These are phyloP conservation scores for Oryzias javanicus DNA, from an alignment of 2,113 vertebrate species.

Conservation along the genomic window DNA sequence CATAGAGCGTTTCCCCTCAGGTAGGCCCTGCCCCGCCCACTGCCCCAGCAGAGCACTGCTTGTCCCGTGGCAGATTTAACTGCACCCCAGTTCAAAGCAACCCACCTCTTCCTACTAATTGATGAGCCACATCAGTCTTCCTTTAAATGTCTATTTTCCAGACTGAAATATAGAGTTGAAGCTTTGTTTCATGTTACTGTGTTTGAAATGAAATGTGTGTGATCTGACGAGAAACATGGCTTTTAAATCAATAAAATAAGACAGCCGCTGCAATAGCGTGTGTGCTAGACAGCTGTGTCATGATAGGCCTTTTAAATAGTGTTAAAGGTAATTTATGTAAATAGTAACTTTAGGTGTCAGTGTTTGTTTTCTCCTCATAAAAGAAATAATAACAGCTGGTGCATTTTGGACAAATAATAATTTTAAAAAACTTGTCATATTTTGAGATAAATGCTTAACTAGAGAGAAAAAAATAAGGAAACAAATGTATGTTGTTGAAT, in stretches of 20 bases:
- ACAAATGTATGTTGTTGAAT: conserved; percentile 90
- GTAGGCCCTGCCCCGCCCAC: conserved; percentile 76
- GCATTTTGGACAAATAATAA: conserved; percentile 73
- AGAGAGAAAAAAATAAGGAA: conserved; percentile 88
- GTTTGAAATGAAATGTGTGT: conserved; percentile 66
- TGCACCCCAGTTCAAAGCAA: conserved; percentile 42
- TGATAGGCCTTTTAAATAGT: conserved; percentile 76
- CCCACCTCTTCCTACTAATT: conserved; percentile 38
- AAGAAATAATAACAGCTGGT: conserved; percentile 77
- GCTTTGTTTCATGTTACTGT: conserved; percentile 66
- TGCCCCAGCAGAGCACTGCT: conserved; percentile 38
- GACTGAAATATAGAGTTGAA: conserved; percentile 45
- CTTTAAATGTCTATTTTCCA: conserved; percentile 54
- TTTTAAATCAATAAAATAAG: conserved; percentile 76
- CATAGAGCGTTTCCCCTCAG: conserved; percentile 98
- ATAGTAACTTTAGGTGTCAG: conserved; percentile 63
- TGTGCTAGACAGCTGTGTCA: conserved; percentile 60
- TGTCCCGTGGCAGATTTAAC: conserved; percentile 36
- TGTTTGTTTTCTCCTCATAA: conserved; percentile 68
- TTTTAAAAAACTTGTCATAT: conserved; percentile 65
- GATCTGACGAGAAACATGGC: conserved; percentile 68
- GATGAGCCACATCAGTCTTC: conserved; percentile 43
- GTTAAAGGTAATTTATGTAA: conserved; percentile 74
- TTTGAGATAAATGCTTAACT: conserved; percentile 96
- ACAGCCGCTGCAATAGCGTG: conserved; percentile 53